These are phyloP conservation scores for Cryptocheilus praepositus DNA, from an alignment of 2,888 invertebrate genomes.

Conservation along the genomic window DNA sequence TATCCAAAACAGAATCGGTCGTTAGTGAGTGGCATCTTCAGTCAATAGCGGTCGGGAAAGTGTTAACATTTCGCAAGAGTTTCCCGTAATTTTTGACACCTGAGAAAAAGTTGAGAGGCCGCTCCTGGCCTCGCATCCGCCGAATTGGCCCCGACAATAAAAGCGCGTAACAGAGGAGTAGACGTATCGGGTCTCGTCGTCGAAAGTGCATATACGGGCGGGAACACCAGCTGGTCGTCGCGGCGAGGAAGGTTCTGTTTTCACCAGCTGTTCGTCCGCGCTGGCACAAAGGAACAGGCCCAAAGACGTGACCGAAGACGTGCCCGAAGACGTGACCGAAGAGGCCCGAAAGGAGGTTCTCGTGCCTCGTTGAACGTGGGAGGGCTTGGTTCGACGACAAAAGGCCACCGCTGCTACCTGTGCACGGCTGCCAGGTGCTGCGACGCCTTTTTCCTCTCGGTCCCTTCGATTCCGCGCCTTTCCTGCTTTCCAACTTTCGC, in stretches of 20 bases:
- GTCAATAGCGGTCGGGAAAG: no score
- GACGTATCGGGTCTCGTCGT: no score
- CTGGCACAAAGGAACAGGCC: conserved; percentile 37
- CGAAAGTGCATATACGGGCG: not conserved
- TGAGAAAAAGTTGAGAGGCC: no score
- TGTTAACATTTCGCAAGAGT: no score
- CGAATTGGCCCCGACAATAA: no score
- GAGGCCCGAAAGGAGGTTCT: conserved; percentile 33
- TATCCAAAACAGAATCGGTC: no score
- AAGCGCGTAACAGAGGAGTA: no score
- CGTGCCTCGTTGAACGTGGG: conserved; percentile 45
- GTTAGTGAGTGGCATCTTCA: no score
- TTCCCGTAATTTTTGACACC: no score
- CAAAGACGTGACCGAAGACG: conserved; percentile 25
- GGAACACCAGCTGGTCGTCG: conserved; percentile 41
- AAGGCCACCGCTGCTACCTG: conserved; percentile 42
- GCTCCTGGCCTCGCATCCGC: no score
- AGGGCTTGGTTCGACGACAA: conserved; percentile 27
- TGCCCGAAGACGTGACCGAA: conserved; percentile 26
- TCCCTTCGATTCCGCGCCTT: not conserved
- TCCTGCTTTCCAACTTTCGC: conserved; percentile 22
- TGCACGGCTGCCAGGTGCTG: conserved; percentile 50
- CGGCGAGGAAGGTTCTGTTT: conserved; percentile 40
- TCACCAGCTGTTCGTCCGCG: conserved; percentile 48
- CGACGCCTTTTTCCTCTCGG: conserved; percentile 1